A percentile compares a stretch with the other conserved stretches of the same genome.
Evolutionary conservation across 2,888 invertebrate genomes (phyloP).

Genomic region (Melolontha melolontha): DNA sequence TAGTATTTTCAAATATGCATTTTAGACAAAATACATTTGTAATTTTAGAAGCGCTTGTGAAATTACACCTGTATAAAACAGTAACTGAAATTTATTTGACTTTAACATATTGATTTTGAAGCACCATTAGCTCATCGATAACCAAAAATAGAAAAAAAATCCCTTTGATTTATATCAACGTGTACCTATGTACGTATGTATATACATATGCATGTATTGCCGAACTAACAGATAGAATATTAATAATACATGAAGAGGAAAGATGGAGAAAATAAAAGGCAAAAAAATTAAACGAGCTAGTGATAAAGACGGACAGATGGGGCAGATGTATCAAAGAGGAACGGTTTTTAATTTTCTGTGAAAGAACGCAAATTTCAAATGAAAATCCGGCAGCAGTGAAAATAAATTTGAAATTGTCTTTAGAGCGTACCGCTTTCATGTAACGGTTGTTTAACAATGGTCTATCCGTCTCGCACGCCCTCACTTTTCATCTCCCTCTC

Average conservation of each 20-base stretch:
- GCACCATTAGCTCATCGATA: too few species aligned
- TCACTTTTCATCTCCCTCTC: neutral
- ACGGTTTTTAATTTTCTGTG: conserved; percentile 39
- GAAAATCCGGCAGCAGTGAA: conserved; percentile 33
- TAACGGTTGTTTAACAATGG: conserved; percentile 35
- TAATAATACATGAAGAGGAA: neutral
- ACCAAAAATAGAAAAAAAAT: too few species aligned
- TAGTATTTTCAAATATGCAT: too few species aligned
- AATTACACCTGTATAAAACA: too few species aligned
- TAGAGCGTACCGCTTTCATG: conserved; percentile 33
- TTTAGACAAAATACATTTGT: too few species aligned
- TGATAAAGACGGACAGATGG: conserved; percentile 24
- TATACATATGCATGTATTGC: too few species aligned
- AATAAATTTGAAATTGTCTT: conserved; percentile 38
- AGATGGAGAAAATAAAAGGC: neutral
- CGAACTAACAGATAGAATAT: too few species aligned
- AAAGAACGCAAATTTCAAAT: conserved; percentile 41
- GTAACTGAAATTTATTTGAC: too few species aligned
- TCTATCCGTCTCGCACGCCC: neutral
- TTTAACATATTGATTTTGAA: too few species aligned
- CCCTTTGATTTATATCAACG: too few species aligned
- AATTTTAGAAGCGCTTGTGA: too few species aligned
- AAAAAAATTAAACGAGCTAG: conserved; percentile 14
- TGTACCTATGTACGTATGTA: too few species aligned
- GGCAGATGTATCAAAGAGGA: conserved; percentile 35